Conservation (phyloP, 2,888 invertebrate species). For the Fragum whitleyi region DNA sequence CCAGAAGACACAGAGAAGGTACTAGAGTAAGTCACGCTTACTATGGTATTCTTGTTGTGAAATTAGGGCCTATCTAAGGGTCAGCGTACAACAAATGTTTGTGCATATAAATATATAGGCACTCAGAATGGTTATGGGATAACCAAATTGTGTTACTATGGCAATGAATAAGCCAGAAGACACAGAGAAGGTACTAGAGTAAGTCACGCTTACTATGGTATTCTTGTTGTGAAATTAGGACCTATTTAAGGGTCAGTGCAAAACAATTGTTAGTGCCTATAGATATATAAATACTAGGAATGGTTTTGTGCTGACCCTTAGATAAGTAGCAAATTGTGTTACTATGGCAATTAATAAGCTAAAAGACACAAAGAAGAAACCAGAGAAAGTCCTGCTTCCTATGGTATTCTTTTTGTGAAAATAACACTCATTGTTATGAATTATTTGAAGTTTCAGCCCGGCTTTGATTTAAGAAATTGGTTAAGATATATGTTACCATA, state of each 20-base stretch:
- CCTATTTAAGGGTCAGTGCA: not conserved
- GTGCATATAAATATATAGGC: no score
- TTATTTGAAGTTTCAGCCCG: no score
- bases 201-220: slow-evolving; percentile 29
- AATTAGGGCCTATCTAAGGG: not conserved
- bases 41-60: not conserved
- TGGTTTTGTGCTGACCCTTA: no score
- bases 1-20: slow-evolving; percentile 28
- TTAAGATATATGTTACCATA: no score
- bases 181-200: slow-evolving; percentile 44
- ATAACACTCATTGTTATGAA: not conserved
- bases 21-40: slow-evolving; percentile 50
- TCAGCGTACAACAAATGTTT: no score
- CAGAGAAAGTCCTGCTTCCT: slow-evolving; percentile 48
- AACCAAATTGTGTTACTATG: slow-evolving; percentile 99
- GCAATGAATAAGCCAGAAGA: slow-evolving; percentile 86
- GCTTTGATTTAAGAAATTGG: no score
- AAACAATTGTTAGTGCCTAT: no score
- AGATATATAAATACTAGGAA: no score
- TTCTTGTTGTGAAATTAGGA: slow-evolving; percentile 2
- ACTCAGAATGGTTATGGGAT: no score
- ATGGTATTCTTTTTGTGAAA: not conserved
- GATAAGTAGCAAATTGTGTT: slow-evolving; percentile 99
- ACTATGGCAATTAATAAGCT: slow-evolving; percentile 91
- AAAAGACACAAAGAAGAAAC: slow-evolving; percentile 21